Conservation (phyloP, 1,140 invertebrate genomes). For the Thaumatotibia leucotreta region DNA sequence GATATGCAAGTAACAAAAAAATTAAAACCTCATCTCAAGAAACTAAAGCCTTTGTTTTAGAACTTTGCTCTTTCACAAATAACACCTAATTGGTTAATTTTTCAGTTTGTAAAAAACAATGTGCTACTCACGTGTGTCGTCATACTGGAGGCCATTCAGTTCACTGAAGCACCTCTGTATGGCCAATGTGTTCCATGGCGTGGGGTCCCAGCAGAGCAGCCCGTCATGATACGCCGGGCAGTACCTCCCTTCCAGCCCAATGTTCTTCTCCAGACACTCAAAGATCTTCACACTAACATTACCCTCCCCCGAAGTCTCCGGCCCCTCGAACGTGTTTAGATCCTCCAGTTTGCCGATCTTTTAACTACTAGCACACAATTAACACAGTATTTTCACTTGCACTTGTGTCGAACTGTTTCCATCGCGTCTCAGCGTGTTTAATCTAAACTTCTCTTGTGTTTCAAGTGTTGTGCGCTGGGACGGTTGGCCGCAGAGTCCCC, state of each 20-base stretch:
- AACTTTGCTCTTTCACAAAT: too few species aligned
- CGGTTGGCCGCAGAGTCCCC: slow-evolving; percentile 43
- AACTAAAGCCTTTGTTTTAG: too few species aligned
- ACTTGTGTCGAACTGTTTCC: slow-evolving; percentile 28
- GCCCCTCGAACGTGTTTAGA: slow-evolving; percentile 55
- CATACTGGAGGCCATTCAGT: slow-evolving; percentile 86
- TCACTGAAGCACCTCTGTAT: slow-evolving; percentile 85
- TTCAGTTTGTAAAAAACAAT: slow-evolving; percentile 20
- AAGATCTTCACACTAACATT: slow-evolving; percentile 44
- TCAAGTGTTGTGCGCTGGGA: slow-evolving; percentile 43
- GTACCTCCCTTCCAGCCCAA: slow-evolving; percentile 46
- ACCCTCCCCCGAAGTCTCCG: slow-evolving; percentile 43
- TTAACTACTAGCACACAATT: slow-evolving; percentile 28
- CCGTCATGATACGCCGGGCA: slow-evolving; percentile 83
- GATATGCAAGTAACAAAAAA: too few species aligned
- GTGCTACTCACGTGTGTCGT: slow-evolving; percentile 80
- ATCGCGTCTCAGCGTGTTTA: slow-evolving; percentile 21
- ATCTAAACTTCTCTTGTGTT: not conserved
- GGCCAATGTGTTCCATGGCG: slow-evolving; percentile 79
- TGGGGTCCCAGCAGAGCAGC: slow-evolving; percentile 87
- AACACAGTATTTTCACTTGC: slow-evolving; percentile 22
- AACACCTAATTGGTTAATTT: too few species aligned
- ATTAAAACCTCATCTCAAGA: too few species aligned
- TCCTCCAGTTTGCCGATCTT: slow-evolving; percentile 64
- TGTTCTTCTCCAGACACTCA: slow-evolving; percentile 50